A percentile compares a stretch with the other conserved stretches of the same genome.
Conservation (phyloP, 2,888 invertebrate species). For the Apotomis turbidana region DNA sequence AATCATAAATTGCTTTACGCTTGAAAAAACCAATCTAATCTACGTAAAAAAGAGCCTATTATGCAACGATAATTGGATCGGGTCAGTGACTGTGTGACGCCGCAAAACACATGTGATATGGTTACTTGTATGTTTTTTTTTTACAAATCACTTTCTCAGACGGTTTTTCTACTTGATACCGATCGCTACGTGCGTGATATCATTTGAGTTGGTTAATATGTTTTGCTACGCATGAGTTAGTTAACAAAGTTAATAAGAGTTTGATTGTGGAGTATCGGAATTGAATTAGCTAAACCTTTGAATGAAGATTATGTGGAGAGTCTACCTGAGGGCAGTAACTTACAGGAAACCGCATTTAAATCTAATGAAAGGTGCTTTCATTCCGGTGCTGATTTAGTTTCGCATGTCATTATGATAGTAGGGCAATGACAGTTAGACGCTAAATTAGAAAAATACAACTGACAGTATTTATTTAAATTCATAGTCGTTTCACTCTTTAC, state of each 20-base stretch:
- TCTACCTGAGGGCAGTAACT: neutral
- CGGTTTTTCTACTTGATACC: conserved; percentile 50
- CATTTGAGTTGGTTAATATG: conserved; percentile 53
- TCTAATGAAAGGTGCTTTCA: neutral
- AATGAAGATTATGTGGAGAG: conserved; percentile 2
- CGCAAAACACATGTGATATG: conserved; percentile 62
- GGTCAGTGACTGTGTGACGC: conserved; percentile 70
- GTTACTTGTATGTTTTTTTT: conserved; percentile 54
- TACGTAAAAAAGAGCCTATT: conserved; percentile 65
- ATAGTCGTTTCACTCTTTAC: no score
- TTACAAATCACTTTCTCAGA: conserved; percentile 69
- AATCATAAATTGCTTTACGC: conserved; percentile 62
- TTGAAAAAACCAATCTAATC: conserved; percentile 66
- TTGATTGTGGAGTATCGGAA: conserved; percentile 36
- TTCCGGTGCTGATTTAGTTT: neutral
- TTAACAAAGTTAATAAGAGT: conserved; percentile 41
- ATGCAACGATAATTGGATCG: conserved; percentile 75
- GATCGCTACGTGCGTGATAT: conserved; percentile 54
- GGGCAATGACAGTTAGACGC: no score
- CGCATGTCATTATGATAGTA: no score
- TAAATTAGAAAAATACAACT: no score
- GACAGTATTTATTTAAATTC: no score
- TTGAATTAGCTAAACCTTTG: conserved; percentile 31
- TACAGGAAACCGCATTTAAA: neutral
- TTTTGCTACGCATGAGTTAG: conserved; percentile 63